Conservation (phyloP, 2,113 vertebrate species). For the Phrynosoma blainvillii region DNA sequence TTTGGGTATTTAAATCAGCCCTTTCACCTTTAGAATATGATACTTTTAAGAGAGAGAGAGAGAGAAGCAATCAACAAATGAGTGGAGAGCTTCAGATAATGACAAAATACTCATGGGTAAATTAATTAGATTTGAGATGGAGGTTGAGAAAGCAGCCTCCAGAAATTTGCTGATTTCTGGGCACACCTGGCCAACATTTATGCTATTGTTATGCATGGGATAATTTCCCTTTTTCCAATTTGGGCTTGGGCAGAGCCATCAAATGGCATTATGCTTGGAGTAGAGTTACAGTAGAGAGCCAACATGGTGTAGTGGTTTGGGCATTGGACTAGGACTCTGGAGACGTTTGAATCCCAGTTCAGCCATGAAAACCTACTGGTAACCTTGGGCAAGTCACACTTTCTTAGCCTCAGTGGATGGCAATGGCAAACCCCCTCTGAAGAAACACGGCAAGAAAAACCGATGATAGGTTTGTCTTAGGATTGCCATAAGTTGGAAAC, state of each 20-base stretch:
- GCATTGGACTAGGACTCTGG: too few relatives aligned
- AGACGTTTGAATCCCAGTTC: too few relatives aligned
- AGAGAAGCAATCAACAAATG: not conserved
- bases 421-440: too few relatives aligned
- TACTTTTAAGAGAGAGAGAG: constrained; percentile 16
- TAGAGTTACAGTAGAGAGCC: not conserved
- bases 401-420: too few relatives aligned
- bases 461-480: too few relatives aligned
- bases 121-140: constrained; percentile 4
- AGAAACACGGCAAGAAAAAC: too few relatives aligned
- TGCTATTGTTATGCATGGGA: not conserved
- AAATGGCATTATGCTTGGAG: not conserved
- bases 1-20: not conserved
- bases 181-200: not conserved
- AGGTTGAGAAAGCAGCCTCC: not conserved
- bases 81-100: not conserved
- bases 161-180: not conserved
- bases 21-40: not conserved
- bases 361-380: too few relatives aligned
- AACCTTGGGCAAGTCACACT: too few relatives aligned
- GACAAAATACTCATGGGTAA: not conserved
- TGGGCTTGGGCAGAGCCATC: not conserved
- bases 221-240: not conserved
- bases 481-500: too few relatives aligned
- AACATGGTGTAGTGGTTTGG: too few relatives aligned